Evolutionary conservation across 2,888 invertebrate species (phyloP), one percentile per base, ranked within the genome.

Genomic region (Acleris cristana): DNA sequence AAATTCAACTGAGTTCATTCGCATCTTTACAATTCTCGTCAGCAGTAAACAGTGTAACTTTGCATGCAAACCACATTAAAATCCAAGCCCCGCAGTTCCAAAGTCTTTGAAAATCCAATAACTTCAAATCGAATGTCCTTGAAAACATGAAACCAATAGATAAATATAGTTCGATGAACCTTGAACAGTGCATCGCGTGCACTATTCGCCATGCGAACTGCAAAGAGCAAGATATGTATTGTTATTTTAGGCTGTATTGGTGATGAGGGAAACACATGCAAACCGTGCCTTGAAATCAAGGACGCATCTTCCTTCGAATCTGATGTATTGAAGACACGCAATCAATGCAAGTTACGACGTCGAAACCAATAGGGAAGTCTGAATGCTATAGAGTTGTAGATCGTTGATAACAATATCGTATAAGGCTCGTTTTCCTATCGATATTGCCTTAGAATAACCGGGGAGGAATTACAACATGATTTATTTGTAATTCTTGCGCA

Each of bases 141-240:
- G 48, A 48, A 16, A 48, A 48, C 0, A n/a, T 16, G n/a, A 4
- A 40, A 14, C 14, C 45, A 6, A 34, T 65, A 54, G 45, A 21
- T 49, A 60, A 55, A 49, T 48, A 26, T 45, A 26, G 64, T 72
- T 65, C 72, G 70, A 75, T 74, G 76, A 79, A 78, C 81, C 80
- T 82, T 81, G 81, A 80, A 76, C 76, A 71, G 69, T 81, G 81
- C 81, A 81, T 74, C 72, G 83, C 84, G 83, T 85, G 84, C 78
- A 81, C 69, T 48, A 48, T 48, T 48, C 8, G 40, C 40, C 40
- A 14, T 48, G 48, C 48, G 8, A 18, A n/a, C 18, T 48, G 16
- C 48, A 18, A 7, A n/a, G 8, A 18, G n/a, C 16, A n/a, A 45
- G n/a, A 48, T 45, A 30, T 18, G 2, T n/a, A 48, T 18, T n/a